A percentile compares a stretch with the other conserved stretches of the same genome.
Conservation (phyloP, 2,888 invertebrate species). For the Chrysopilus asiliformis region DNA sequence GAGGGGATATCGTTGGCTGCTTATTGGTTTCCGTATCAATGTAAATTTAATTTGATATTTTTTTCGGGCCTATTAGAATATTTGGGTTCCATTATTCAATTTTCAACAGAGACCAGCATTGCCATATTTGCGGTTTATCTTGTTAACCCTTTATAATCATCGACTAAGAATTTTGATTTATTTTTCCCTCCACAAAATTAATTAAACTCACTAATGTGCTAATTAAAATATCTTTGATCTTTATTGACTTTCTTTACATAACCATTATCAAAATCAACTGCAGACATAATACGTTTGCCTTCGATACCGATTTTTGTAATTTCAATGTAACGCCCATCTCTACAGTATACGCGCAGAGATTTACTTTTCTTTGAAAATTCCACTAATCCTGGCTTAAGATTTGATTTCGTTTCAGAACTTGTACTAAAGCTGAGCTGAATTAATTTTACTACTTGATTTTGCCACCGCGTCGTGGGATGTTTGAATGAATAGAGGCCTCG, state of each 20-base stretch:
- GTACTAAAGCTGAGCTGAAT: slow-evolving; percentile 37
- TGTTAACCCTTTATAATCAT: too few relatives aligned
- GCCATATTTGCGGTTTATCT: too few relatives aligned
- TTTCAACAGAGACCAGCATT: too few relatives aligned
- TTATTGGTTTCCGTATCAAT: too few relatives aligned
- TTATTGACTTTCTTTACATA: slow-evolving; percentile 47
- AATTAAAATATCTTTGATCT: too few relatives aligned
- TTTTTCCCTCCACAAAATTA: too few relatives aligned
- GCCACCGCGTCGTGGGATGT: slow-evolving; percentile 47
- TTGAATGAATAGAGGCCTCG: slow-evolving; percentile 54
- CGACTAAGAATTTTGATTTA: too few relatives aligned
- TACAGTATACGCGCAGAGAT: slow-evolving; percentile 51
- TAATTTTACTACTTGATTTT: slow-evolving; percentile 47
- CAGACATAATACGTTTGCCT: slow-evolving; percentile 58
- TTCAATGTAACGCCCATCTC: slow-evolving; percentile 48
- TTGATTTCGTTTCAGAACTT: slow-evolving; percentile 3
- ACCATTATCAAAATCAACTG: slow-evolving; percentile 76
- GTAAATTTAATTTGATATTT: too few relatives aligned
- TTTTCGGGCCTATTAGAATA: too few relatives aligned
- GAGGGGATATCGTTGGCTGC: too few relatives aligned
- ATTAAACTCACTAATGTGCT: too few relatives aligned
- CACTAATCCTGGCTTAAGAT: slow-evolving; percentile 41
- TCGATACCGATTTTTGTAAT: slow-evolving; percentile 50
- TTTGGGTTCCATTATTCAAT: too few relatives aligned
- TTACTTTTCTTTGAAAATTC: slow-evolving; percentile 45